Evolutionary conservation across 92 coral and sea anemone genomes (phyloP), one percentile per base, ranked within the genome.

Genomic region (Actinostola sp.): DNA sequence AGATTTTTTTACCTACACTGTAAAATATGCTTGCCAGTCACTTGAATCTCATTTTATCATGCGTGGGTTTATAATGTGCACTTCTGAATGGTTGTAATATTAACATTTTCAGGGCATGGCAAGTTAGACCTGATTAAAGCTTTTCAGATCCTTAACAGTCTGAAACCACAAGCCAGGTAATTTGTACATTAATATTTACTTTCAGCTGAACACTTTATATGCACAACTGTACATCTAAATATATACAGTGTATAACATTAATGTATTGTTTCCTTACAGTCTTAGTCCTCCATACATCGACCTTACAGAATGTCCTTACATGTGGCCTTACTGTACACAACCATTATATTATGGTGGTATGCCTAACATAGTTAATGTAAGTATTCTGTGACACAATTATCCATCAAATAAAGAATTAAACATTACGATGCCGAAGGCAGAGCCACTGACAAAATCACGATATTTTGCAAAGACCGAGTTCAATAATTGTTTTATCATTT

Each of bases 311-410:
- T 95, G 99, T 32, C 97, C 99, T 0, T 95, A 91, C 83, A 95
- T 95, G 99, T 95, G 97, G 99, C 99, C 99, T 0, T 95, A 95
- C 79, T 95, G 99, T 46, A 89, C 97, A n/a, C 99, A 91, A 71
- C 96, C 99, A 1, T 39, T 91, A 20, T 95, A 91, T 68, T 86
- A 87, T 46, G 83, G 92, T 49, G 92, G 89, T 29, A 77, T 91
- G 82, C 96, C 99, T 16, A 77, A 73, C 59, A 85, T 84, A 50
- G 99, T 95, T 6, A 93, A 93, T 82, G 98, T 93, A 79, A 90
- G 98, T 48, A 54, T 19, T n/a, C 55, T 28, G n/a, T 36, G 5
- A 51, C 42, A 4, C 11, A 4, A 36, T 36, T 36, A 36, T 36
- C 11, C 11, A 4, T 4, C 6, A 4, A 36, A 36, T 36, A 36